Base-by-base conservation (phyloP, 2,888 invertebrate species). In the Syrista parreyssii region DNA sequence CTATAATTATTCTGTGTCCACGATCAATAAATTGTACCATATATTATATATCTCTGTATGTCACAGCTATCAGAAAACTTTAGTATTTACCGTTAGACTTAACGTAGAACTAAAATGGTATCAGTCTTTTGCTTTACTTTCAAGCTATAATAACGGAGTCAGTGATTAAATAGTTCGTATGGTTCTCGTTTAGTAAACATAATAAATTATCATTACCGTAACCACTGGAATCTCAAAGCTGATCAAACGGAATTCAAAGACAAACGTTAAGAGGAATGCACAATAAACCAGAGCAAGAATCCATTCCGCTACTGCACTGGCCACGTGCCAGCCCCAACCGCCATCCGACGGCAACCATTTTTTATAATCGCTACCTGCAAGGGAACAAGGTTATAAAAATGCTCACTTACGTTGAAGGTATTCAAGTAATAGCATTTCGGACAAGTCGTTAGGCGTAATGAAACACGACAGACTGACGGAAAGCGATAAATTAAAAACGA, bases 261-360 rank as follows among this genome's bases (percentile, higher is more conserved):
- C 92, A 83, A 92, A 93, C 1, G 93, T 93, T 4, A 93, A 86
- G 73, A 94, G 91, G 86, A 92, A 94, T 36, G 92, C 82, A 83
- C 93, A 92, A 80, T 93, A 92, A 30, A 92, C 87, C 23, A 92
- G 88, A 1, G 93, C 93, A 82, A 93, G 91, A 11, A 92, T 86
- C 94, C 94, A 94, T 86, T 94, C 94, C 32, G 92, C 92, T 31
- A 91, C 89, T 1, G 93, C 92, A 78, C 93, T 93, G 31, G 92
- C 88, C 4, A 93, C 92, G 84, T 94, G 93, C 78, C 92, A 91
- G 1, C 85, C 88, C 92, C 93, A 94, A 12, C 93, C 94, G 68
- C 92, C 93, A 84, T 93, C 92, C 4, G 87, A 86, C 2, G 92
- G 92, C 76, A 89, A 84, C 93, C 93, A 93, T 79, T 92, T 92